Conservation (phyloP, 1,140 invertebrate genomes). For the Stegodyphus dumicola region DNA sequence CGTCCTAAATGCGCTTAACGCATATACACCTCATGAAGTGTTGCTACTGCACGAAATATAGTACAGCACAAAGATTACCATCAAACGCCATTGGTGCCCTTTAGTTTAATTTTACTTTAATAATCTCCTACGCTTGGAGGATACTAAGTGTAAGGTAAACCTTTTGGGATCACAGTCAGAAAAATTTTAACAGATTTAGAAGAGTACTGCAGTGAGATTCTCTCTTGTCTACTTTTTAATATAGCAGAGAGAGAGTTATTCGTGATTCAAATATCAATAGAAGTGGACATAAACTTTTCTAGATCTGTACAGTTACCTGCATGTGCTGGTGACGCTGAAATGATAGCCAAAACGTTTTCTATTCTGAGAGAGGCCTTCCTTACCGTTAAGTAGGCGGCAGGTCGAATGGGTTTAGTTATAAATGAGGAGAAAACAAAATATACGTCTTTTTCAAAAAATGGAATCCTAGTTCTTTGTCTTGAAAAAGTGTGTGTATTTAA, state of each 20-base stretch:
- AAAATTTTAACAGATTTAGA: not conserved
- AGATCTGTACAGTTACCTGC: not conserved
- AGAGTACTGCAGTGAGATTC: not conserved
- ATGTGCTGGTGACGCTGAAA: not conserved
- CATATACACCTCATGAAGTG: too few species aligned
- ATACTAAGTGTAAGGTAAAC: not conserved
- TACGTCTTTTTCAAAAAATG: not conserved
- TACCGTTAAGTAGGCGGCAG: not conserved
- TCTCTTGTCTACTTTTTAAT: not conserved
- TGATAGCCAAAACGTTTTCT: not conserved
- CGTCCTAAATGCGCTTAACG: too few species aligned
- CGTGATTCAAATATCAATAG: not conserved
- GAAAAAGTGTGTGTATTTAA: too few species aligned
- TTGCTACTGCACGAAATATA: too few species aligned
- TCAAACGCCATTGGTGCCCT: too few species aligned
- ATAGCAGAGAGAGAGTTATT: not conserved
- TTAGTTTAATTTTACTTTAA: too few species aligned
- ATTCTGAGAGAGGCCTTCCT: not conserved
- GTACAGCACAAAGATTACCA: too few species aligned
- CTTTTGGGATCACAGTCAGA: not conserved
- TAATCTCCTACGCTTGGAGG: not conserved
- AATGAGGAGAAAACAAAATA: not conserved
- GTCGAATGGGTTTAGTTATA: not conserved
- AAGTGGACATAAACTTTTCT: not conserved
- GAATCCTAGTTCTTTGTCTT: not conserved